Conservation (phyloP, 2,113 vertebrate species). For the Etheostoma cragini region DNA sequence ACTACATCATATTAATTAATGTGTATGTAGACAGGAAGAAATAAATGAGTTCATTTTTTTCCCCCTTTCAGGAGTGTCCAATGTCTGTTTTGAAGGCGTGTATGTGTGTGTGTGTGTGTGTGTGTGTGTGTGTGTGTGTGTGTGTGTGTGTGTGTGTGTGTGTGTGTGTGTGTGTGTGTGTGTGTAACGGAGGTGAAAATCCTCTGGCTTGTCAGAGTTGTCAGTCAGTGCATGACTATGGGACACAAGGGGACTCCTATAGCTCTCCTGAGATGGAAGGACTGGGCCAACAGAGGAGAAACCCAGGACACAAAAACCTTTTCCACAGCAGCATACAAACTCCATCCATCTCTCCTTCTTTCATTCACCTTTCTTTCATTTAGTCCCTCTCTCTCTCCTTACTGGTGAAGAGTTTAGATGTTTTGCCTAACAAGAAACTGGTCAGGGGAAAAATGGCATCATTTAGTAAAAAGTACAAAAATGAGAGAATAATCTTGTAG, state of each 20-base stretch:
- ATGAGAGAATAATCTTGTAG: neutral
- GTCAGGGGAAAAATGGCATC: conserved; percentile 7
- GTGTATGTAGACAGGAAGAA: neutral
- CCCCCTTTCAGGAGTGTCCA: neutral
- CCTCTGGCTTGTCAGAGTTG: conserved; percentile 60
- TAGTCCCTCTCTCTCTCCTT: conserved; percentile 11
- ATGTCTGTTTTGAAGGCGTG: conserved; percentile 4
- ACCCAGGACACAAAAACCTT: conserved; percentile 31
- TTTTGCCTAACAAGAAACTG: conserved; percentile 13
- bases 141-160: no score
- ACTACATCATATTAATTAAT: conserved; percentile 6
- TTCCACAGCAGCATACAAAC: conserved; percentile 25
- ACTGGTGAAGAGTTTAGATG: conserved; percentile 18
- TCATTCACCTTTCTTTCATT: conserved; percentile 14
- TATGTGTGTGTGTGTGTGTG: no score
- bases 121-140: no score
- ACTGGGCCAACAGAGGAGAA: conserved; percentile 13
- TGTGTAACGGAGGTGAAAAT: conserved; percentile 65
- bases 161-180: conserved; percentile 23
- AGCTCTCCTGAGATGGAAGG: conserved; percentile 28
- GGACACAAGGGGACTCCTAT: conserved; percentile 39
- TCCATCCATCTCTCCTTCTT: conserved; percentile 4
- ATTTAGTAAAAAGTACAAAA: conserved; percentile 3
- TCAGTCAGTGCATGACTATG: conserved; percentile 54
- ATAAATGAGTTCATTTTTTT: conserved; percentile 13